Base-by-base conservation (phyloP, 2,113 vertebrate species). In the Ceyx melanurus region DNA sequence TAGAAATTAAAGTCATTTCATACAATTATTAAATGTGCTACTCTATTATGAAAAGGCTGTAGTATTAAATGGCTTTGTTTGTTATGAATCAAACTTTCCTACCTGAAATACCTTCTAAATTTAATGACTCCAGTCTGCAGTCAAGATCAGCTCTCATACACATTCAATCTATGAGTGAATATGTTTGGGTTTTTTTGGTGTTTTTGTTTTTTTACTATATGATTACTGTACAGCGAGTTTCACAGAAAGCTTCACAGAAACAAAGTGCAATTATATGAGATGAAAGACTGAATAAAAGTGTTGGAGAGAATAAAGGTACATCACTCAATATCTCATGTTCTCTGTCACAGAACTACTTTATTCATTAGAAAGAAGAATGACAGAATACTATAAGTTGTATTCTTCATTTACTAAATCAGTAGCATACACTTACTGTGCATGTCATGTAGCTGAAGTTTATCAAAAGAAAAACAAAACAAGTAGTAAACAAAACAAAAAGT, bases 41-140 rank as follows among this genome's bases (percentile, higher is more conserved):
- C 46, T 95, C 65, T 35, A 64, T 75, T 70, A 53, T 93, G 94
- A 88, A 97, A 95, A 93, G 65, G 64, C 43, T 95, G 90, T 33
- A 96, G 92, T 78, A 96, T 88, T 97, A 96, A 97, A 97, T 94
- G 89, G 65, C 93, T 97, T 97, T 97, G 82, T 96, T 95, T 97
- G 94, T 96, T 97, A 94, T 97, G 97, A 97, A 97, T 97, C 94
- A 96, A 96, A 92, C 95, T 92, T 97, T 92, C 67, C 56, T 94
- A 77, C 92, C 60, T 78, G 86, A 93, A 94, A 88, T 94, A 74
- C 57, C 68, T 90, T 95, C 89, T 86, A 90, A 95, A 95, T 93
- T 60, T 96, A 97, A 97, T 95, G 90, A 92, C 93, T 96, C 77
- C 21, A 71, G 82, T 91, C 94, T 88, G 48, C 81, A 97, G 82